Evolutionary conservation across 2,113 vertebrate genomes (phyloP), one percentile per base, ranked within the genome.

Genomic region (Brachypteracias leptosomus): DNA sequence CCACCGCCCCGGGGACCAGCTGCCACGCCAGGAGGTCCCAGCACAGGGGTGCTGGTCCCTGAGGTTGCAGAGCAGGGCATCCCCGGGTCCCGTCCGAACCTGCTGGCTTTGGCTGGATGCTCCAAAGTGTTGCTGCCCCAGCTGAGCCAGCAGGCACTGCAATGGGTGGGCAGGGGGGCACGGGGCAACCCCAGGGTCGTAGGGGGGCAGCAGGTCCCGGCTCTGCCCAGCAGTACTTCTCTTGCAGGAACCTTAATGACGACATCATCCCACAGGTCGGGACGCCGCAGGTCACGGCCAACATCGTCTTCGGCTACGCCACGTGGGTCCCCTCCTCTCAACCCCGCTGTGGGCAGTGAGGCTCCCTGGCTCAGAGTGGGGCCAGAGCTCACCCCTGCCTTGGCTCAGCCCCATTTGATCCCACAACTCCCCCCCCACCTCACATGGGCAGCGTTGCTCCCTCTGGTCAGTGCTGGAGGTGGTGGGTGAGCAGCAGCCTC

Each of bases 301-400:
- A 99, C 79, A 98, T 98, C 14, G 98, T 99, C 85, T 99, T 98
- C 67, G 99, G 98, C 95, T 99, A 99, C 4, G 98, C 98, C 90
- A 99, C 99, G 98, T 99, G 96, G 97, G 99, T 97, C 31, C 42
- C 65, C 33, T 49, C 44, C 26, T 5, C 5, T 1, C 29, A 9
- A 5, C 25, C 31, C 46, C 36, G 6, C 17, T 6, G 3, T 1
- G 5, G 58, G 88, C 80, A 70, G 49, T 54, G 66, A 35, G 46
- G 21, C 2, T 75, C 42, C 13, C 21, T 5, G 28, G 67, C 49
- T 46, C 7, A 6, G 35, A 25, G 71, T 0, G 0, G 38, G 36
- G 61, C 13, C 3, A 4, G 11, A 52, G 11, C 62, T 66, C 55
- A 42, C 36, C 28, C 13, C 17, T 16, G 6, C 4, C 0, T 38